These are phyloP conservation scores for human DNA, from an alignment of 2,113 vertebrate genomes.

Conservation along the genomic window GRCh38 chr3:147259501-147260000, in stretches of 20 bases:
- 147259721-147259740: neutral
- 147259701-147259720: neutral
- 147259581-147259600: neutral
- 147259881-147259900: neutral
- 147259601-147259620: neutral
- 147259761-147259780: neutral
- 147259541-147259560: neutral
- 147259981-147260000: too few relatives aligned
- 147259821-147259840: neutral
- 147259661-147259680: neutral
- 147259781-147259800: neutral
- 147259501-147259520: neutral
- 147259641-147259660: neutral
- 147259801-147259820: constrained; percentile 31
- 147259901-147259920: constrained; percentile 6
- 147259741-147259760: constrained; percentile 15
- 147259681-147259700: neutral
- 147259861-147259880: neutral
- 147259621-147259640: neutral
- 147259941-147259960: neutral
- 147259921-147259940: neutral
- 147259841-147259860: neutral
- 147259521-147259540: neutral
- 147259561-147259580: neutral
- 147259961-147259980: neutral